Evolutionary conservation across 2,888 invertebrate species (phyloP).

Genomic region (Candidula unifasciata): DNA sequence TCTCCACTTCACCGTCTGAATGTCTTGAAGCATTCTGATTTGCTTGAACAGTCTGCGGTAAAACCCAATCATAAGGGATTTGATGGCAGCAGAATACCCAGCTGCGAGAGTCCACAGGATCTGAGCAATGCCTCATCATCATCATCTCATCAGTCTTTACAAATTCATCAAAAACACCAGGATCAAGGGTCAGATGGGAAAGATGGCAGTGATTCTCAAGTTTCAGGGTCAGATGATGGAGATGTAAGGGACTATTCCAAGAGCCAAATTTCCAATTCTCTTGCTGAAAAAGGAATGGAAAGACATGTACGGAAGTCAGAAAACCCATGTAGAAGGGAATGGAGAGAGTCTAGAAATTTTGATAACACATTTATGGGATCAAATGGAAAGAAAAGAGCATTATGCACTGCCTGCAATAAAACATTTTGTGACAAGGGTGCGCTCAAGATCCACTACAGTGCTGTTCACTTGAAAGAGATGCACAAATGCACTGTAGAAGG

Average conservation of each 20-base stretch:
- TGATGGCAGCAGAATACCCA: slow-evolving; percentile 52
- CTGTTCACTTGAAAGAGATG: slow-evolving; percentile 99
- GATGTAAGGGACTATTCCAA: slow-evolving; percentile 69
- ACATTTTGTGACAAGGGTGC: slow-evolving; percentile 99
- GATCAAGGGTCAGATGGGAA: slow-evolving; percentile 24
- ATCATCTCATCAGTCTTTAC: slow-evolving; percentile 29
- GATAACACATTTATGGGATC: slow-evolving; percentile 75
- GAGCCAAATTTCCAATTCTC: slow-evolving; percentile 59
- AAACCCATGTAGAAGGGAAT: slow-evolving; percentile 78
- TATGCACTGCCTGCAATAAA: slow-evolving; percentile 98
- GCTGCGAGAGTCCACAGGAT: slow-evolving; percentile 68
- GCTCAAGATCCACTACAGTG: slow-evolving; percentile 98
- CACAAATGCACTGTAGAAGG: slow-evolving; percentile 99
- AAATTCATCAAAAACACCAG: slow-evolving; percentile 26
- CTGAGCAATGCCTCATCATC: slow-evolving; percentile 39
- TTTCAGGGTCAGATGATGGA: slow-evolving; percentile 56
- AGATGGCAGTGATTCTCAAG: slow-evolving; percentile 48
- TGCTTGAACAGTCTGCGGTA: slow-evolving; percentile 77
- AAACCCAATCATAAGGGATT: slow-evolving; percentile 31
- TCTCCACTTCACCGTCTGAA: slow-evolving; percentile 85
- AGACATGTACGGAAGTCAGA: slow-evolving; percentile 78
- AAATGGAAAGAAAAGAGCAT: slow-evolving; percentile 91
- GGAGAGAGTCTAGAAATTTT: slow-evolving; percentile 74
- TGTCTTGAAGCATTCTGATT: slow-evolving; percentile 97
- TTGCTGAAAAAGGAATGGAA: slow-evolving; percentile 29